Evolutionary conservation across 2,113 vertebrate genomes (phyloP).

Genomic region (Sylvia atricapilla): DNA sequence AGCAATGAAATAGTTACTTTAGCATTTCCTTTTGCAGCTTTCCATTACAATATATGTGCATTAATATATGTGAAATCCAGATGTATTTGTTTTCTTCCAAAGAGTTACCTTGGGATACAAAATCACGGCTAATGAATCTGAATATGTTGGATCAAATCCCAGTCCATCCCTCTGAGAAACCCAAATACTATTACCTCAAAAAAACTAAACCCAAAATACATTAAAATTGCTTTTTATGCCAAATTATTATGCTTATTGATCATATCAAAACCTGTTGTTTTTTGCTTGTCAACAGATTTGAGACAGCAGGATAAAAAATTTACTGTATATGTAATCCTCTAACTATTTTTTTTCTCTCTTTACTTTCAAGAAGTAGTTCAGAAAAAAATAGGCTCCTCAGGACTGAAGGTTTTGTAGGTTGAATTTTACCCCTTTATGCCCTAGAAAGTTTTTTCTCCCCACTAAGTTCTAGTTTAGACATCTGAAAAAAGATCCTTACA

Average conservation of each 20-base stretch:
- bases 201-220: neutral
- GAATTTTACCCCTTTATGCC: neutral
- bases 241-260: neutral
- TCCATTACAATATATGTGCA: constrained; percentile 22
- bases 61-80: constrained; percentile 56
- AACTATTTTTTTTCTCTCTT: neutral
- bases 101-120: constrained; percentile 63
- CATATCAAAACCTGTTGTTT: neutral
- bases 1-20: constrained; percentile 26
- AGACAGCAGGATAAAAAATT: neutral
- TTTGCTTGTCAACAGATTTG: neutral
- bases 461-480: neutral
- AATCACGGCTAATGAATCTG: constrained; percentile 50
- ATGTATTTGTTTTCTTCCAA: constrained; percentile 64
- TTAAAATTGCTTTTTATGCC: neutral
- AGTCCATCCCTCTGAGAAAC: constrained; percentile 27
- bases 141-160: constrained; percentile 36
- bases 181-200: constrained; percentile 46
- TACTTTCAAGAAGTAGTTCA: neutral
- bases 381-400: neutral
- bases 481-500: neutral
- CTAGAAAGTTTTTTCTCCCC: neutral
- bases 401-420: neutral
- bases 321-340: neutral
- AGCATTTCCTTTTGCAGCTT: constrained; percentile 60